Evolutionary conservation across 2,888 invertebrate genomes (phyloP).

Genomic region (Orgyia antiqua): DNA sequence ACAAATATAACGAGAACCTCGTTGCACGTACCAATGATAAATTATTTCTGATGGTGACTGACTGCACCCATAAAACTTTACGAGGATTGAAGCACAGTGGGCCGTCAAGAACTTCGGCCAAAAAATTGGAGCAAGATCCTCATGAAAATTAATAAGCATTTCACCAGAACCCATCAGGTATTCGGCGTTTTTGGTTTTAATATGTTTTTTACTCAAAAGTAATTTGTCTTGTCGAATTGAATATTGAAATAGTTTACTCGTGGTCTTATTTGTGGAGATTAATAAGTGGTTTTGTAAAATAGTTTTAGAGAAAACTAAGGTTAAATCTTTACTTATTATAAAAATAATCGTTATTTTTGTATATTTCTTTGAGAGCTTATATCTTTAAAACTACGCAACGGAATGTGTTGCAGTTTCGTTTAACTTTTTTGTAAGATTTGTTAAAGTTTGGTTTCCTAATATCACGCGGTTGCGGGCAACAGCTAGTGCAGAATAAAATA

Average conservation of each 20-base stretch:
- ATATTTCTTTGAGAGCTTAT: too few relatives aligned
- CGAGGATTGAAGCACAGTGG: conserved; percentile 32
- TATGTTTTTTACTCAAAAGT: conserved; percentile 28
- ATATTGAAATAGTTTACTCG: not conserved
- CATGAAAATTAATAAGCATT: conserved; percentile 36
- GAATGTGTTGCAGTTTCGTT: too few relatives aligned
- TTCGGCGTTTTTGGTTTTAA: conserved; percentile 26
- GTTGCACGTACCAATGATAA: conserved; percentile 27
- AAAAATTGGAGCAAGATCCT: conserved; percentile 33
- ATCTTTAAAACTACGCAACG: too few relatives aligned
- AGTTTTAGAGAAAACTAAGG: conserved; percentile 3
- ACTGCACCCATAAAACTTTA: conserved; percentile 33
- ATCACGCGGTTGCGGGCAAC: too few relatives aligned
- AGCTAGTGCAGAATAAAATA: too few relatives aligned
- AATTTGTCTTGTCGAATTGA: conserved; percentile 35
- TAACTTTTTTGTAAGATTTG: too few relatives aligned
- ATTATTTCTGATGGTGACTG: conserved; percentile 24
- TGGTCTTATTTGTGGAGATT: not conserved
- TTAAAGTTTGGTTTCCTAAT: too few relatives aligned
- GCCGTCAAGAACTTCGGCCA: conserved; percentile 13
- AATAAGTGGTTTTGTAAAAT: not conserved
- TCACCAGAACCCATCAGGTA: conserved; percentile 26
- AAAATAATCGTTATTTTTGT: conserved; percentile 4
- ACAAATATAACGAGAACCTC: too few relatives aligned
- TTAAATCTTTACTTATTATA: conserved; percentile 5